Conservation (phyloP, 2,797 vertebrate genomes). For the Macropodus opercularis region DNA sequence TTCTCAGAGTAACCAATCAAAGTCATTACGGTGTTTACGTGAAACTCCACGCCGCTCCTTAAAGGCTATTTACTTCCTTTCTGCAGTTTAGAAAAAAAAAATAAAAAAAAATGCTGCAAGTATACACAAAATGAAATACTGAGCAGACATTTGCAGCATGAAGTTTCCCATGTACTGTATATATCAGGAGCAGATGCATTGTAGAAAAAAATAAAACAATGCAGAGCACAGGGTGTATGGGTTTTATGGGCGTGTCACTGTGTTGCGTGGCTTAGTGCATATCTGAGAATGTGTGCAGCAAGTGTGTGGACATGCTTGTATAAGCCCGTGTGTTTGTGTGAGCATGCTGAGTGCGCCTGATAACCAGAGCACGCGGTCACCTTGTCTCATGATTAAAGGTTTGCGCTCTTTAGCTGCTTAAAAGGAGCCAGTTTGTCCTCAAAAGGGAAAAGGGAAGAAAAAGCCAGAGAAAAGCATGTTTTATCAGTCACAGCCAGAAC, state of each 20-base stretch:
- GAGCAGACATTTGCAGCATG: constrained; percentile 35
- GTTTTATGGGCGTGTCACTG: not conserved
- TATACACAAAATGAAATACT: constrained; percentile 48
- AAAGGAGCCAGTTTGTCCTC: constrained; percentile 64
- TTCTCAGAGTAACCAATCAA: constrained; percentile 26
- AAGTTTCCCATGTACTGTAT: constrained; percentile 12
- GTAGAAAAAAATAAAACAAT: constrained; percentile 34
- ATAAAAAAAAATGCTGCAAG: constrained; percentile 56
- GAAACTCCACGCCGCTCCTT: constrained; percentile 45
- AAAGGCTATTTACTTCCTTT: constrained; percentile 61
- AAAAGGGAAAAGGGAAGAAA: constrained; percentile 46
- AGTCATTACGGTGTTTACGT: constrained; percentile 50
- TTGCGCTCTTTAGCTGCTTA: constrained; percentile 72
- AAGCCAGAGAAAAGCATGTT: constrained; percentile 41
- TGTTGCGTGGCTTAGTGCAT: not conserved
- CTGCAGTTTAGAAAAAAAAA: constrained; percentile 48
- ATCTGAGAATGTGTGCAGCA: not conserved
- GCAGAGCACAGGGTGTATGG: not conserved
- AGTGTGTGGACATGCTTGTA: constrained; percentile 1
- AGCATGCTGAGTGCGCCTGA: constrained; percentile 61
- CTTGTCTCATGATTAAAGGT: constrained; percentile 77
- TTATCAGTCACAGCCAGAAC: constrained; percentile 77
- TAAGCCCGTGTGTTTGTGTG: constrained; percentile 20
- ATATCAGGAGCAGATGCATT: constrained; percentile 15
- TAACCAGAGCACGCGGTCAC: constrained; percentile 75